Percentiles rank a stretch among this genome's conserved stretches.
These are phyloP conservation scores for Neodon shergylaensis DNA, from an alignment of 2,113 vertebrate species.

Conservation along the genomic window DNA sequence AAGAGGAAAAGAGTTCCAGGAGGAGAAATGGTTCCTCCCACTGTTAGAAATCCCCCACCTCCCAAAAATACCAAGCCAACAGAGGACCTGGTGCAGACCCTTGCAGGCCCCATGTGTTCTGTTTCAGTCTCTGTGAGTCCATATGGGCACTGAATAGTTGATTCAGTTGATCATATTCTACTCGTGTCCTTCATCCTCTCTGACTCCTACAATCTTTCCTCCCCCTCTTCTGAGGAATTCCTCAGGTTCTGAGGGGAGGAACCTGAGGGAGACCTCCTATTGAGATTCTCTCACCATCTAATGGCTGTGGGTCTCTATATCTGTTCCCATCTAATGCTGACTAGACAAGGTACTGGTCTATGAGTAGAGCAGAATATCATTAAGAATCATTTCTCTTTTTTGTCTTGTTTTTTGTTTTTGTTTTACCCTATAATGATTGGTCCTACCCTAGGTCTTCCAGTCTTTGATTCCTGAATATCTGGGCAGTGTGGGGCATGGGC, in stretches of 20 bases:
- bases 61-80: neutral
- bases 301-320: neutral
- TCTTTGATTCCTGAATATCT: neutral
- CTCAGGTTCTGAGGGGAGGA: neutral
- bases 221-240: neutral
- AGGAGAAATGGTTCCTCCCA: neutral
- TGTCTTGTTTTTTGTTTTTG: neutral
- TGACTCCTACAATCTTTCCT: neutral
- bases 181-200: neutral
- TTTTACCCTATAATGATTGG: neutral
- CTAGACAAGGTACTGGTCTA: neutral
- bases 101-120: neutral
- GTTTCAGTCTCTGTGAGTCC: neutral
- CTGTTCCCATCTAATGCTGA: neutral
- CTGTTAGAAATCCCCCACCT: neutral
- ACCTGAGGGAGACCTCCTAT: neutral
- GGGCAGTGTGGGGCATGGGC: neutral
- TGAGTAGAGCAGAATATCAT: neutral
- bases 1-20: neutral
- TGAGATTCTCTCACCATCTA: neutral
- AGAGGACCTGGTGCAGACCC: neutral
- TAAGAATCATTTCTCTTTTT: neutral
- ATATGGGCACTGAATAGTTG: neutral
- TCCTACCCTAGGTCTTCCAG: neutral
- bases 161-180: neutral